A percentile compares a stretch with the other conserved stretches of the same genome.
Evolutionary conservation across 2,113 vertebrate species (phyloP).

Genomic region (Anhinga anhinga): DNA sequence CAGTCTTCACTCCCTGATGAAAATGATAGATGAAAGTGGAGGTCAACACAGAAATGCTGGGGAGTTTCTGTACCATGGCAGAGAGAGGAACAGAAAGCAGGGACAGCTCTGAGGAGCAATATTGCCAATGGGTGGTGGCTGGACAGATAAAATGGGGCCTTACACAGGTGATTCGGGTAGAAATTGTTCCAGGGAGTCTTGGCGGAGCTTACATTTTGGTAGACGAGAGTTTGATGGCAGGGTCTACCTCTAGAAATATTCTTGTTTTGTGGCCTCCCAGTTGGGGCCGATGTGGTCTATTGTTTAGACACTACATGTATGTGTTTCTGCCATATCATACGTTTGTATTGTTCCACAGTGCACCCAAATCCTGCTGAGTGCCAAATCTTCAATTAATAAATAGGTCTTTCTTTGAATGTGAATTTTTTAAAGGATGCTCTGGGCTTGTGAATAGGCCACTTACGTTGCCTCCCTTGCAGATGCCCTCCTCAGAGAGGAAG

Average conservation of each 20-base stretch:
- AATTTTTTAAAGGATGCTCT: not conserved
- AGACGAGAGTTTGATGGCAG: not conserved
- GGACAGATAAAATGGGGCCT: not conserved
- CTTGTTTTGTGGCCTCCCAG: not conserved
- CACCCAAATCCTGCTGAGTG: not conserved
- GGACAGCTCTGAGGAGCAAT: not conserved
- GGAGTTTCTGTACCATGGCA: not conserved
- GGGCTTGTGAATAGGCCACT: not conserved
- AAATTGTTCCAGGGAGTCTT: not conserved
- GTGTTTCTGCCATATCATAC: not conserved
- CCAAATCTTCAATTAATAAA: not conserved
- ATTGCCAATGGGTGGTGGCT: not conserved
- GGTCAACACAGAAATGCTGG: not conserved
- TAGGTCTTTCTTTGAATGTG: not conserved
- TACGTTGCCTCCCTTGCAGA: not conserved
- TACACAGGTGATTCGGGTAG: accelerated
- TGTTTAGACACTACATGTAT: not conserved
- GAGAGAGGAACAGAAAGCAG: not conserved
- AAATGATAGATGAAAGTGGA: not conserved
- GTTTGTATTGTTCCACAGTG: not conserved
- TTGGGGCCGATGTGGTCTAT: accelerated
- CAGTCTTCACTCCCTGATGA: not conserved
- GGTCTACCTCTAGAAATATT: not conserved
- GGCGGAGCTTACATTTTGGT: not conserved
- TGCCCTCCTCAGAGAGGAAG: not conserved